Conservation (phyloP, 1,140 invertebrate genomes). For the Ephestia elutella region DNA sequence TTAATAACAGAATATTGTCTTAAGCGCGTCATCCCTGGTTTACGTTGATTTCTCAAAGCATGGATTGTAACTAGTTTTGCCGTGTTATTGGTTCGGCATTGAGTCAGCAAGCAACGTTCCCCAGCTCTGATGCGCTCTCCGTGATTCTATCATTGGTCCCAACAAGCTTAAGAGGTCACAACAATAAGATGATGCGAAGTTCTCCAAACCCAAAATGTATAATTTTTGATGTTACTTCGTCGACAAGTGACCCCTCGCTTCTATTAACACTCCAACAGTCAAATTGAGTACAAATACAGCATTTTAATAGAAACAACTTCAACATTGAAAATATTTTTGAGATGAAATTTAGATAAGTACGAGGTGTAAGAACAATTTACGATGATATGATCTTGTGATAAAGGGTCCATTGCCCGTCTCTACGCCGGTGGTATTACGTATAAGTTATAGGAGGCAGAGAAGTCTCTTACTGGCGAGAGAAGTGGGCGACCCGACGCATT, state of each 20-base stretch:
- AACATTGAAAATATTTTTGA: slow-evolving; percentile 23
- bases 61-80: no score
- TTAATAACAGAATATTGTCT: slow-evolving; percentile 24
- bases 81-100: no score
- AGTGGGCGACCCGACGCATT: background rate
- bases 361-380: slow-evolving; percentile 15
- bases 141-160: slow-evolving; percentile 44
- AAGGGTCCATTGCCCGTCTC: slow-evolving; percentile 8
- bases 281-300: slow-evolving; percentile 17
- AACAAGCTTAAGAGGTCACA: slow-evolving; percentile 35
- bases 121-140: slow-evolving; percentile 13
- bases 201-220: background rate
- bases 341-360: slow-evolving; percentile 17
- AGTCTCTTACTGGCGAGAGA: background rate
- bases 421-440: background rate
- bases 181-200: slow-evolving; percentile 10
- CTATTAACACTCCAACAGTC: slow-evolving; percentile 23
- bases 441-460: slow-evolving; percentile 8
- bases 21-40: slow-evolving; percentile 15
- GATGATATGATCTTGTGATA: slow-evolving; percentile 29
- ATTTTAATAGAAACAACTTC: slow-evolving; percentile 23
- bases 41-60: background rate
- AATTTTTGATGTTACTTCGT: background rate
- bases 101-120: no score
- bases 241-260: no score